A percentile compares a stretch with the other conserved stretches of the same genome.
Evolutionary conservation across 2,888 invertebrate species (phyloP).

Genomic region (Agrenia bidenticulata): DNA sequence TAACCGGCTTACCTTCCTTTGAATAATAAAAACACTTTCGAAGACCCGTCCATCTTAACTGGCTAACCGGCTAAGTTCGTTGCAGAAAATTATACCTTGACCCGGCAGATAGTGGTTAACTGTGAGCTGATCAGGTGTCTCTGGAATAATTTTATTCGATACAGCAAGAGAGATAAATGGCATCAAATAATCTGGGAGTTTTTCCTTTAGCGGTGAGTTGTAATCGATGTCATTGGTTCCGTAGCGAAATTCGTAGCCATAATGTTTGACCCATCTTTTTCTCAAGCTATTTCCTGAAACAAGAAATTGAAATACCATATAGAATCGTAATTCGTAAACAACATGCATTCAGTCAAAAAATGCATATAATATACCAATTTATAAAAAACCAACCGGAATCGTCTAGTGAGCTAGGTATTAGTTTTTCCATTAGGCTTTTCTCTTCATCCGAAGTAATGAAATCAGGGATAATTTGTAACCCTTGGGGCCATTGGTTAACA

Average conservation of each 20-base stretch:
- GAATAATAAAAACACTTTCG: too few species aligned
- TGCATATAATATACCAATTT: not conserved
- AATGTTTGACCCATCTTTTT: conserved; percentile 83
- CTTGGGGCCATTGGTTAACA: conserved; percentile 61
- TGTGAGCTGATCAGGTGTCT: conserved; percentile 76
- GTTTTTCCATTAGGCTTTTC: conserved; percentile 56
- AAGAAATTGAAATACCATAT: too few species aligned
- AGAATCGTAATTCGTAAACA: too few species aligned
- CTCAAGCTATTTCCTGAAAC: conserved; percentile 61
- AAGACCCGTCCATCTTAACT: too few species aligned
- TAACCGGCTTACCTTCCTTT: too few species aligned
- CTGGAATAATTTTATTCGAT: conserved; percentile 62
- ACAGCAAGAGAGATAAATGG: conserved; percentile 57
- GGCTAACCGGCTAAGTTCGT: not conserved
- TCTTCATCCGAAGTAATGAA: conserved; percentile 75
- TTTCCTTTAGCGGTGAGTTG: conserved; percentile 64
- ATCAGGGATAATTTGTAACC: conserved; percentile 68
- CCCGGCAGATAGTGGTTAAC: conserved; percentile 81
- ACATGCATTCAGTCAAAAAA: not conserved
- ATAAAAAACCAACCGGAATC: not conserved
- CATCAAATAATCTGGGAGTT: conserved; percentile 71
- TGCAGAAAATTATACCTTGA: conserved; percentile 65
- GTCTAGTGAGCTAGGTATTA: not conserved
- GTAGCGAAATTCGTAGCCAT: conserved; percentile 88
- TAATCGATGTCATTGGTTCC: conserved; percentile 81